phyloP scores from a whole-genome alignment of 2,888 invertebrate species.

The Odontocolon sp. region DNA sequence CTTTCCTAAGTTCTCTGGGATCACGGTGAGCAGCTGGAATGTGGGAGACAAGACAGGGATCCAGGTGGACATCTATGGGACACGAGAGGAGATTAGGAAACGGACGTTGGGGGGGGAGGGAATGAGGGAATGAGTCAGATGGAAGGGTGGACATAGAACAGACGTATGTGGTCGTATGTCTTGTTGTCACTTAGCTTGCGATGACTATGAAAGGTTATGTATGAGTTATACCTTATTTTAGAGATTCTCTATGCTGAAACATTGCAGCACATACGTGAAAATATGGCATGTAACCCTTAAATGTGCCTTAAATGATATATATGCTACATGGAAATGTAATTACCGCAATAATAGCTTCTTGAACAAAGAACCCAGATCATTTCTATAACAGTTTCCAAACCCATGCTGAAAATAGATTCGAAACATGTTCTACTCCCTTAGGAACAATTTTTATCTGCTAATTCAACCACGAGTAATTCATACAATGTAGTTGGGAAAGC shows the following conservation, averaged over 20 bases:
- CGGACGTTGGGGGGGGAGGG: constrained; percentile 36
- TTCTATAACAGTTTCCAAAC: constrained; percentile 25
- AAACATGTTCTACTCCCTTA: background rate
- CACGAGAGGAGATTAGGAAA: too few relatives aligned
- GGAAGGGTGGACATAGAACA: constrained; percentile 45
- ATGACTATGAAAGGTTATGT: constrained; percentile 36
- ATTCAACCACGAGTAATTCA: constrained; percentile 55
- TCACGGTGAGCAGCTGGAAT: constrained; percentile 40
- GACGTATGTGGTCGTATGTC: constrained; percentile 42
- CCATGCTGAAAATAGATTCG: constrained; percentile 12
- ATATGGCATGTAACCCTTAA: too few relatives aligned
- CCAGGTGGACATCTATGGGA: too few relatives aligned
- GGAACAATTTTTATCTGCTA: constrained; percentile 36
- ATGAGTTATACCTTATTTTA: too few relatives aligned
- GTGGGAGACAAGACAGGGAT: constrained; percentile 41
- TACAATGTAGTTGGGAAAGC: constrained; percentile 35
- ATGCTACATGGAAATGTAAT: too few relatives aligned
- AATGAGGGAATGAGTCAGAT: constrained; percentile 49
- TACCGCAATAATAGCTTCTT: too few relatives aligned
- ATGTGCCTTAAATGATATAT: too few relatives aligned
- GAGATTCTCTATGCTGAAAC: too few relatives aligned
- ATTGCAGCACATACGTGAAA: too few relatives aligned
- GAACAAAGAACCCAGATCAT: too few relatives aligned
- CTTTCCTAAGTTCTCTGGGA: constrained; percentile 59
- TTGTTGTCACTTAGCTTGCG: constrained; percentile 19